A percentile compares a stretch with the other conserved stretches of the same genome.
phyloP scores from a whole-genome alignment of 2,888 invertebrate genomes.

The Parnassius smintheus region DNA sequence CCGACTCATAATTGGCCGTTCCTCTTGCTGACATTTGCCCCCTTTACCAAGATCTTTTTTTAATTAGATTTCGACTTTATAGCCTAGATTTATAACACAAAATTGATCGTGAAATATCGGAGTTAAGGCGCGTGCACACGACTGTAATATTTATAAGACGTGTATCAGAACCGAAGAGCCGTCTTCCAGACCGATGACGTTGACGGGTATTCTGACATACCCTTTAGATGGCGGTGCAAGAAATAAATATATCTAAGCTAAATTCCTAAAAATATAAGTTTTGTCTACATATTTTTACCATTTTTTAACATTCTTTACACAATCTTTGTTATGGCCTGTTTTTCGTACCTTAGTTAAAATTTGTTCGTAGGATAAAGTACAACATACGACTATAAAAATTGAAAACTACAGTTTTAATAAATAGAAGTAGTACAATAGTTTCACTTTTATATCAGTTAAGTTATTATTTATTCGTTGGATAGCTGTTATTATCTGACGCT shows the following conservation, averaged over 20 bases:
- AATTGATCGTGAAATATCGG: conserved; percentile 30
- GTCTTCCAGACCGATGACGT: conserved; percentile 79
- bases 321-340: no score
- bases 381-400: no score
- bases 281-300: no score
- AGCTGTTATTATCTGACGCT: no score
- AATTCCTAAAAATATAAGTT: conserved; percentile 4
- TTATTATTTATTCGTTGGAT: no score
- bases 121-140: conserved; percentile 54
- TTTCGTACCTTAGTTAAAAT: no score
- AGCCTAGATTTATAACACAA: conserved; percentile 25
- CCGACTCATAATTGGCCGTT: conserved; percentile 74
- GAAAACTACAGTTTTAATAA: no score
- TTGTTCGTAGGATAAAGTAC: no score
- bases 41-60: conserved; percentile 37
- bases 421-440: no score
- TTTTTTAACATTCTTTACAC: no score
- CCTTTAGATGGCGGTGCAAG: conserved; percentile 49
- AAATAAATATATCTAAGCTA: conserved; percentile 16
- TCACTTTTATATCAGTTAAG: no score
- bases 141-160: conserved; percentile 75
- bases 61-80: conserved; percentile 33
- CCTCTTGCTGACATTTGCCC: conserved; percentile 53
- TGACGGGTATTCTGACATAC: conserved; percentile 77
- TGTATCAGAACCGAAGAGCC: conserved; percentile 74